phyloP scores from a whole-genome alignment of 2,888 invertebrate species.

The Trissolcus brochymenae region DNA sequence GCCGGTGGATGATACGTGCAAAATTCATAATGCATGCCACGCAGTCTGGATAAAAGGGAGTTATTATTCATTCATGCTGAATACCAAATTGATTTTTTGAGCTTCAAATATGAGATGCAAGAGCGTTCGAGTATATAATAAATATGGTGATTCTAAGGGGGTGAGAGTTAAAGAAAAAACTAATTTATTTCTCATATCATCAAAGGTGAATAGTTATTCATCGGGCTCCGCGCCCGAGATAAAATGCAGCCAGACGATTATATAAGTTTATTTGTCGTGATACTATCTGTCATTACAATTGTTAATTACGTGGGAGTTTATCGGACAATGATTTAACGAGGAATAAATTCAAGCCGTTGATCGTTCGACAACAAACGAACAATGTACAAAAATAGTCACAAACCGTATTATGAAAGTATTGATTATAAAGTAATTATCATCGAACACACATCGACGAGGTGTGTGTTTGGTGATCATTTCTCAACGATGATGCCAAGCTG shows the following conservation, averaged over 20 bases:
- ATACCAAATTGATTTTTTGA: too few species aligned
- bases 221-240: background rate
- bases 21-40: constrained; percentile 7
- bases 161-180: too few species aligned
- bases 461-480: constrained; percentile 23
- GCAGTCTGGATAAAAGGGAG: too few species aligned
- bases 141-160: too few species aligned
- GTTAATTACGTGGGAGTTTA: constrained; percentile 47
- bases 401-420: constrained; percentile 8
- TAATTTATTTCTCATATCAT: too few species aligned
- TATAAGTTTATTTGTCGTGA: constrained; percentile 22
- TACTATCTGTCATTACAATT: constrained; percentile 47
- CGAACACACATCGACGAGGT: constrained; percentile 12
- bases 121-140: too few species aligned
- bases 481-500: constrained; percentile 7
- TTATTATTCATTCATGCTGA: too few species aligned
- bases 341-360: constrained; percentile 19
- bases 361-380: constrained; percentile 28
- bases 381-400: constrained; percentile 14
- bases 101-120: too few species aligned
- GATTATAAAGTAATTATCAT: constrained; percentile 29
- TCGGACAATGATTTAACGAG: constrained; percentile 26
- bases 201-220: background rate
- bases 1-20: constrained; percentile 32
- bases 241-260: constrained; percentile 5